Conservation (phyloP, 2,888 invertebrate species). For the Noctua janthina region DNA sequence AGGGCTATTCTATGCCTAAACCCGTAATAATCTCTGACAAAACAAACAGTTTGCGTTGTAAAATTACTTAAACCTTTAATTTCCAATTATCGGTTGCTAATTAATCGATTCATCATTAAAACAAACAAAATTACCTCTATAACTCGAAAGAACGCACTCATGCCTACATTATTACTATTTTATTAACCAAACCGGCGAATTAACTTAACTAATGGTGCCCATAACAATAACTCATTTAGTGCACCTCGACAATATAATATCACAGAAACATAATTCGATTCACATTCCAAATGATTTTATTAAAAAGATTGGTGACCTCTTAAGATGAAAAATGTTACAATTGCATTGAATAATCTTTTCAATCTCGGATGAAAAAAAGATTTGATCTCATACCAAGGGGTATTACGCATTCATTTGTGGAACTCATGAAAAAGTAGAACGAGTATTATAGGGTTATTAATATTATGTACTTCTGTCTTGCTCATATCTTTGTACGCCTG, state of each 20-base stretch:
- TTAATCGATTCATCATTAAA: conserved; percentile 32
- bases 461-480: conserved; percentile 1
- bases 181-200: conserved; percentile 40
- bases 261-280: conserved; percentile 58
- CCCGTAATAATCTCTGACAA: not conserved
- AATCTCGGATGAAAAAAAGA: conserved; percentile 68
- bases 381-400: conserved; percentile 62
- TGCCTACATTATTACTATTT: conserved; percentile 41
- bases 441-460: conserved; percentile 39
- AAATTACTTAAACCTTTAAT: conserved; percentile 4
- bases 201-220: conserved; percentile 35
- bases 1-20: not conserved
- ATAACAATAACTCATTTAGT: conserved; percentile 44
- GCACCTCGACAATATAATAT: conserved; percentile 27
- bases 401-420: conserved; percentile 65
- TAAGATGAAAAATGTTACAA: conserved; percentile 63
- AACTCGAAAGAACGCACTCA: conserved; percentile 34
- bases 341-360: conserved; percentile 69
- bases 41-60: not conserved
- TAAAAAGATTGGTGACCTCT: conserved; percentile 60
- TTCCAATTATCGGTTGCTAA: conserved; percentile 9
- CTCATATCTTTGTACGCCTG: not conserved
- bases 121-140: conserved; percentile 23
- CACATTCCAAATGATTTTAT: conserved; percentile 59
- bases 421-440: conserved; percentile 47